These are phyloP conservation scores for Drosophila neoperkinsi DNA, from an alignment of 2,888 invertebrate species.

Conservation along the genomic window DNA sequence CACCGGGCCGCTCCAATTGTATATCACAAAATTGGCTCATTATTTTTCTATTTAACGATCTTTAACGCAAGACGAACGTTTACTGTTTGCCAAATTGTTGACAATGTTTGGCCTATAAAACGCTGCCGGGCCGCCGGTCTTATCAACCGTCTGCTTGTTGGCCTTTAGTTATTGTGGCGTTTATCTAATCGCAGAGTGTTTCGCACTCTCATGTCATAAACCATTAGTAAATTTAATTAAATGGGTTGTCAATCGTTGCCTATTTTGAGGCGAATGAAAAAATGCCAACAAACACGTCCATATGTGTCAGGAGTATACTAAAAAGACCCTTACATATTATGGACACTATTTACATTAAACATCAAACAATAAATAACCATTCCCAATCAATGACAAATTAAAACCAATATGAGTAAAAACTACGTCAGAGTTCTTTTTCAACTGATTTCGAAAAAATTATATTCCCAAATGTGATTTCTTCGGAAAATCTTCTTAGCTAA, in stretches of 20 bases:
- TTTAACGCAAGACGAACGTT: conserved; percentile 34
- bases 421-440: neutral
- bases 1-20: conserved; percentile 64
- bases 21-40: conserved; percentile 68
- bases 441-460: neutral
- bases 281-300: neutral
- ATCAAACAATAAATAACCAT: neutral
- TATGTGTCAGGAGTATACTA: neutral
- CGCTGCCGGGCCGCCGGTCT: conserved; percentile 26
- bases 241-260: conserved; percentile 21
- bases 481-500: neutral
- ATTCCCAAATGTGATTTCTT: neutral
- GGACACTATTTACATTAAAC: neutral
- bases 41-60: conserved; percentile 21
- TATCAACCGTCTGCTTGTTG: conserved; percentile 48
- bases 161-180: conserved; percentile 35
- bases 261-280: conserved; percentile 30
- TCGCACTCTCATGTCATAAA: conserved; percentile 34
- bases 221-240: conserved; percentile 56
- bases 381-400: neutral
- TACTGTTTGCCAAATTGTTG: conserved; percentile 50
- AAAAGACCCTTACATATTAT: neutral
- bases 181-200: conserved; percentile 64
- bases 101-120: conserved; percentile 54
- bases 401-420: neutral